A percentile compares a stretch with the other conserved stretches of the same genome.
Evolutionary conservation across 2,113 vertebrate genomes (phyloP).

Genomic region (Hyperopisus bebe): DNA sequence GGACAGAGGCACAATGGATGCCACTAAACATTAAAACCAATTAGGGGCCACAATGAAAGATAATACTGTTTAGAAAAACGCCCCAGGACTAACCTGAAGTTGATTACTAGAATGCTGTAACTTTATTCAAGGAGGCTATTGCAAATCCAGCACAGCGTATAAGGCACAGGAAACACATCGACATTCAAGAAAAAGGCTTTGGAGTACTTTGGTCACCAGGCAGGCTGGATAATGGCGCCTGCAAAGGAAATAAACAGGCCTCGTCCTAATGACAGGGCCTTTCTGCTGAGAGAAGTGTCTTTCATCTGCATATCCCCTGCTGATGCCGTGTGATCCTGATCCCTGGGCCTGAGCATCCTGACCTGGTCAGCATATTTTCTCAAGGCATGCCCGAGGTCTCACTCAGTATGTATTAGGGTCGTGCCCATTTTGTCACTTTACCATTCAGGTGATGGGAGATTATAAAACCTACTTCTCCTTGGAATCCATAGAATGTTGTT

Average conservation of each 20-base stretch:
- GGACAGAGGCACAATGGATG: background rate
- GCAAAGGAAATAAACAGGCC: background rate
- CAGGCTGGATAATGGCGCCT: background rate
- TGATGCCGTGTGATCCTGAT: background rate
- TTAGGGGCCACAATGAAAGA: background rate
- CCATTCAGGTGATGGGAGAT: background rate
- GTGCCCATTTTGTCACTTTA: background rate
- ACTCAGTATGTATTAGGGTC: background rate
- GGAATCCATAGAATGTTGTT: background rate
- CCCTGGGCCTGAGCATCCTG: background rate
- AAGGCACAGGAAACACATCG: background rate
- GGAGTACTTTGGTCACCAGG: background rate
- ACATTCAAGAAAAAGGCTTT: background rate
- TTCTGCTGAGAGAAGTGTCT: conserved; percentile 4
- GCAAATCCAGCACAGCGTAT: background rate
- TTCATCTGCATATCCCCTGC: conserved; percentile 21
- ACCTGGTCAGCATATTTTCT: background rate
- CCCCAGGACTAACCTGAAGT: background rate
- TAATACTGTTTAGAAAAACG: background rate
- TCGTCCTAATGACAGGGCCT: background rate
- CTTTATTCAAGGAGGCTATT: background rate
- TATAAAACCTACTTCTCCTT: background rate
- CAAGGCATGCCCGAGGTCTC: background rate
- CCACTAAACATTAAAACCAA: too few relatives aligned
- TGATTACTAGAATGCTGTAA: background rate